Evolutionary conservation across 2,797 vertebrate genomes (phyloP), one percentile per base, ranked within the genome.

Genomic region (Rhinatrema bivittatum): DNA sequence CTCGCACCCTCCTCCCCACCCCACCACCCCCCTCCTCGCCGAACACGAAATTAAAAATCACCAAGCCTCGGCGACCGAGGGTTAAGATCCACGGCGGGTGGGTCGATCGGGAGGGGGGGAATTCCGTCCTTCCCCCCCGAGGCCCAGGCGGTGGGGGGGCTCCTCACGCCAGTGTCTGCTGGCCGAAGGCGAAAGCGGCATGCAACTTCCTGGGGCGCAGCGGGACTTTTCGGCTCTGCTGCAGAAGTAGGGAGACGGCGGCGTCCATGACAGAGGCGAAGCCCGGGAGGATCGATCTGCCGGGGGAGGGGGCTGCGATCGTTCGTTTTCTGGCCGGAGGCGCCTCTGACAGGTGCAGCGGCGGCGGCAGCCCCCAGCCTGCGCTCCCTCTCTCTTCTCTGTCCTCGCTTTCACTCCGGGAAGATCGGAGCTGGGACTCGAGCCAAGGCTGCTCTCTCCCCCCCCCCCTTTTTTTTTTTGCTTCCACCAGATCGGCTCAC

Each of bases 251-350:
- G 53, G 60, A 37, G 15, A 53, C 53, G 55, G 46, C 10, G 53
- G 60, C 70, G 57, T 51, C 82, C 84, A 87, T 87, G 72, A 65
- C 76, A 39, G n/a, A 22, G 11, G 54, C 42, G 50, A 39, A 25
- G 39, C 60, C 32, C 3, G 45, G 45, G 32, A 36, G 43, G 14
- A n/a, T n/a, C n/a, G n/a, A n/a, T n/a, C 20, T 36, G 39, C 39
- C 4, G 29, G 15, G 56, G 26, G 58, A n/a, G 48, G 31, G 47
- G 31, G 47, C 30, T 60, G 51, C 60, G 39, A 46, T 62, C 47
- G 47, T 39, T 58, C 41, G 23, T 25, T 33, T 50, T 50, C 60
- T 48, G 55, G 29, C 65, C 46, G n/a, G n/a, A n/a, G n/a, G n/a
- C n/a, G n/a, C n/a, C n/a, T n/a, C n/a, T n/a, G n/a, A n/a, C n/a